Percentiles rank a stretch among this genome's conserved stretches.
phyloP scores from a whole-genome alignment of 2,797 vertebrate genomes.

The Melanotaenia trifasciata region DNA sequence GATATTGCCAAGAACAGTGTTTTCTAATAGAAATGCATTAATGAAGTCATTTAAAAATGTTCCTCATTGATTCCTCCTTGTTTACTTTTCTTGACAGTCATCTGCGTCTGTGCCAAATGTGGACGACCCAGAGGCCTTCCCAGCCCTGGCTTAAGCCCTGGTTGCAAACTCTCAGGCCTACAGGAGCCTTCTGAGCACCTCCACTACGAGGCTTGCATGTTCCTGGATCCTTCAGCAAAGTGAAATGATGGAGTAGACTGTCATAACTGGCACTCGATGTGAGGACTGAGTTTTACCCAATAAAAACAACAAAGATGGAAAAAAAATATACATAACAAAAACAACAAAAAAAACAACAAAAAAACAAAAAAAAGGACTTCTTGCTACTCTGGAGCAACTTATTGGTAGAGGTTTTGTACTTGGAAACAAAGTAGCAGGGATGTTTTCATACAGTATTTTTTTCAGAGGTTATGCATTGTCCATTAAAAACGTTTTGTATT shows the following conservation, averaged over 20 bases:
- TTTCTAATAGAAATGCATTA: background rate
- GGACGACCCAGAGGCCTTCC: conserved; percentile 99
- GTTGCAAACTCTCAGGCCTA: conserved; percentile 84
- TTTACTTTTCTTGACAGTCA: conserved; percentile 78
- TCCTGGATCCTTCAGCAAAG: conserved; percentile 98
- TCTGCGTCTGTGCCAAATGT: conserved; percentile 94
- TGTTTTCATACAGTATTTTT: conserved; percentile 99
- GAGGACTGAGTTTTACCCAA: conserved; percentile 99
- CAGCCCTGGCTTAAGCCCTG: conserved; percentile 93
- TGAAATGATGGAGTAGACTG: conserved; percentile 91
- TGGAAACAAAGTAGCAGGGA: conserved; percentile 99
- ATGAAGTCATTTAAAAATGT: background rate
- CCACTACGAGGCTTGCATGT: conserved; percentile 99
- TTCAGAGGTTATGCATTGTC: conserved; percentile 99
- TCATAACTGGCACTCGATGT: conserved; percentile 95
- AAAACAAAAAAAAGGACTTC: conserved; percentile 95
- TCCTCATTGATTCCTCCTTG: background rate
- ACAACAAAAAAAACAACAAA: conserved; percentile 77
- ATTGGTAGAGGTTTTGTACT: conserved; percentile 99
- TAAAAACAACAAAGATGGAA: conserved; percentile 89
- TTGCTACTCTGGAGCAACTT: conserved; percentile 99
- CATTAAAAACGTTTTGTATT: conserved; percentile 98
- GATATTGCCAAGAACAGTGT: background rate
- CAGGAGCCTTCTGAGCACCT: conserved; percentile 89
- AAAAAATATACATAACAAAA: conserved; percentile 79